Evolutionary conservation across 2,797 vertebrate genomes (phyloP).

Genomic region (Aplochiton taeniatus): DNA sequence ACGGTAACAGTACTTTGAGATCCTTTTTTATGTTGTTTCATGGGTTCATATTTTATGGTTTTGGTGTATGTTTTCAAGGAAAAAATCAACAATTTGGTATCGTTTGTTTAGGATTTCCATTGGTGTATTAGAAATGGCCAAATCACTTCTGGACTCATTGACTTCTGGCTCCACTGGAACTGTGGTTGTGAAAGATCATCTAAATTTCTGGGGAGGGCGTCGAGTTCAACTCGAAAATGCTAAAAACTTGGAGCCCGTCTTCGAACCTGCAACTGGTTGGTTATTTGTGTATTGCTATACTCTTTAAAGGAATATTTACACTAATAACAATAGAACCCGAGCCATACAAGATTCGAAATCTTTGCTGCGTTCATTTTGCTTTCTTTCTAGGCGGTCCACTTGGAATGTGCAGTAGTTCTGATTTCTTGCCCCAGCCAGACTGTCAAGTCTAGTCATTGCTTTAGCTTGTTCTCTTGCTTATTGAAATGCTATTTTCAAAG

Average conservation of each 20-base stretch:
- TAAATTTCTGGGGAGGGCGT: constrained; percentile 86
- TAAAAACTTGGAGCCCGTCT: constrained; percentile 78
- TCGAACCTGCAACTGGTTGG: constrained; percentile 90
- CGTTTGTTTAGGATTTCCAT: constrained; percentile 6
- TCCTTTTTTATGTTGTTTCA: too few relatives aligned
- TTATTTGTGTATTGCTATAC: background rate
- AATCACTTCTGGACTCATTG: constrained; percentile 60
- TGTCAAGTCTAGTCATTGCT: too few relatives aligned
- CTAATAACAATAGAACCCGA: too few relatives aligned
- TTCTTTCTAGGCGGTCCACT: too few relatives aligned
- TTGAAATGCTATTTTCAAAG: too few relatives aligned
- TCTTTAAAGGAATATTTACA: too few relatives aligned
- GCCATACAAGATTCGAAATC: too few relatives aligned
- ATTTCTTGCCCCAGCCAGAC: too few relatives aligned
- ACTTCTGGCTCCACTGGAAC: constrained; percentile 73
- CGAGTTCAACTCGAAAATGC: constrained; percentile 74
- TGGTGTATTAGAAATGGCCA: constrained; percentile 58
- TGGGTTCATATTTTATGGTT: background rate
- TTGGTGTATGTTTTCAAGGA: background rate
- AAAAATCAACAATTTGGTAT: background rate
- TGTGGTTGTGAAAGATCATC: constrained; percentile 71
- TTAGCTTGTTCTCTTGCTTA: too few relatives aligned
- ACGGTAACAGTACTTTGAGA: too few relatives aligned
- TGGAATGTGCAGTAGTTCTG: too few relatives aligned
- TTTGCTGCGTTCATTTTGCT: too few relatives aligned